These are phyloP conservation scores for Eretmocerus hayati DNA, from an alignment of 2,888 invertebrate species.

Conservation along the genomic window DNA sequence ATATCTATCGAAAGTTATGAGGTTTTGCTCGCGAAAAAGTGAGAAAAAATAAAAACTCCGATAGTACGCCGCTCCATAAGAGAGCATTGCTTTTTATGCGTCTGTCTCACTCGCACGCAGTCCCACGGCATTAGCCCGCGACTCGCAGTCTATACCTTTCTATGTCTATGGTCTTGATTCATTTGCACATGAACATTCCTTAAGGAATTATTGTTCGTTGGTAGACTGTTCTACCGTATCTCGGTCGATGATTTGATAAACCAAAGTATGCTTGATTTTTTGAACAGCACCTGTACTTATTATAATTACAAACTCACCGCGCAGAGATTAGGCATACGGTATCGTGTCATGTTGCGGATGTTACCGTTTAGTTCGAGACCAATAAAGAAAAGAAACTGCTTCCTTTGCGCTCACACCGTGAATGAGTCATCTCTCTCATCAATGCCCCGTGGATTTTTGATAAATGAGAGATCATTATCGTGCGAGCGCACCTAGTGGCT, in stretches of 20 bases:
- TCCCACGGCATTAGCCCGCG: too few species aligned
- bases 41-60: too few species aligned
- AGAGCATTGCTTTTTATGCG: too few species aligned
- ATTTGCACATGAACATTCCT: conserved; percentile 37
- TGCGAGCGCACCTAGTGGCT: not conserved
- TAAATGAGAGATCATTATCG: conserved; percentile 17
- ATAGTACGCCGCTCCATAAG: too few species aligned
- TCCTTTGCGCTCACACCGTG: not conserved
- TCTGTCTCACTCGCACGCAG: too few species aligned
- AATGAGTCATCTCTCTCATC: conserved; percentile 39
- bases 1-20: too few species aligned
- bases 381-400: conserved; percentile 8
- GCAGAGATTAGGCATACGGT: conserved; percentile 41
- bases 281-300: not conserved
- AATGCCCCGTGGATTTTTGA: conserved; percentile 29
- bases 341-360: conserved; percentile 36
- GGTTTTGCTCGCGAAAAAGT: too few species aligned
- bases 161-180: conserved; percentile 31
- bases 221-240: conserved; percentile 9
- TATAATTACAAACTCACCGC: conserved; percentile 34
- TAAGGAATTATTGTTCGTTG: conserved; percentile 28
- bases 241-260: conserved; percentile 1
- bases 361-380: conserved; percentile 18
- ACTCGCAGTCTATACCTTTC: too few species aligned
- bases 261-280: not conserved